Evolutionary conservation across 2,113 vertebrate genomes (phyloP).

Genomic region (Oncorhynchus tshawytscha): DNA sequence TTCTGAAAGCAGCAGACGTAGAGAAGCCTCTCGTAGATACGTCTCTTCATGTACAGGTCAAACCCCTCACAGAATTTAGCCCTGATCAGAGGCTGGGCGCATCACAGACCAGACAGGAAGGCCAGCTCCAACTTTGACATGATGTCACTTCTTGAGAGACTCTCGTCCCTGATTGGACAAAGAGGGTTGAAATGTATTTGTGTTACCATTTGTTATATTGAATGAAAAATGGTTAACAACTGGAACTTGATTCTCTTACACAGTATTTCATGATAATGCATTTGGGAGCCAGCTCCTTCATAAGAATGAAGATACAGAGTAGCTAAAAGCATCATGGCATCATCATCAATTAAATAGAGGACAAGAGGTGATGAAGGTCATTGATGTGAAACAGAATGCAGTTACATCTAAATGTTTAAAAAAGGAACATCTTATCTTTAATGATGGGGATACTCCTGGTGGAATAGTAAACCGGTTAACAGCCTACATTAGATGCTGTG

Average conservation of each 20-base stretch:
- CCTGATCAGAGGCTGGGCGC: constrained; percentile 89
- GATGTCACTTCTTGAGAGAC: constrained; percentile 93
- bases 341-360: too few species aligned
- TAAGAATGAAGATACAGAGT: too few species aligned
- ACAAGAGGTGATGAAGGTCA: too few species aligned
- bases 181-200: background rate
- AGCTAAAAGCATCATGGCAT: too few species aligned
- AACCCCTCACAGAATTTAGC: constrained; percentile 98
- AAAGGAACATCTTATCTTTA: background rate
- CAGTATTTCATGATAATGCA: too few species aligned
- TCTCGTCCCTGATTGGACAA: constrained; percentile 82
- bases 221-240: too few species aligned
- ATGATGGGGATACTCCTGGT: background rate
- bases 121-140: constrained; percentile 96
- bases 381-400: too few species aligned
- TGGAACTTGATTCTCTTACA: too few species aligned
- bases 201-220: background rate
- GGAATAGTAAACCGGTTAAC: constrained; percentile 13
- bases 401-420: background rate
- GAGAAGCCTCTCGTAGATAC: constrained; percentile 91
- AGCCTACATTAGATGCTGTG: constrained; percentile 23
- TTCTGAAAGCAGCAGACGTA: constrained; percentile 97
- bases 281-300: too few species aligned
- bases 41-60: constrained; percentile 92
- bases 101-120: constrained; percentile 92